Evolutionary conservation across 1,140 invertebrate genomes (phyloP).

Genomic region (Nixonia krombeini): DNA sequence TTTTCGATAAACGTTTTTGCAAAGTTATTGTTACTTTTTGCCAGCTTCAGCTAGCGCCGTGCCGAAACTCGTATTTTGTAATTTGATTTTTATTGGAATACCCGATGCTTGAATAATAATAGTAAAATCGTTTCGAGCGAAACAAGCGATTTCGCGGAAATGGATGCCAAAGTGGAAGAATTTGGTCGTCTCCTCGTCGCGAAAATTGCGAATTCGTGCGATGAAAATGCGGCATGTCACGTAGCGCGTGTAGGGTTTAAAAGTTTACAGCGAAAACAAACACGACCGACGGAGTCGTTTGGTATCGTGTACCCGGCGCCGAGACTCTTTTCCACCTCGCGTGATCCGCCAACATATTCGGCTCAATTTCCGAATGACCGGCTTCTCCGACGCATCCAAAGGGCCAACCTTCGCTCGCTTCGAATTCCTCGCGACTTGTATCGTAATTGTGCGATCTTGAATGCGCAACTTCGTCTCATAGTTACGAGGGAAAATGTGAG

Average conservation of each 20-base stretch:
- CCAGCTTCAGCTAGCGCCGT: too few species aligned
- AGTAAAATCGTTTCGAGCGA: not conserved
- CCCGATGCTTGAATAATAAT: slow-evolving; percentile 6
- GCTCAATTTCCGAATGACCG: slow-evolving; percentile 18
- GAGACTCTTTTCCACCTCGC: slow-evolving; percentile 15
- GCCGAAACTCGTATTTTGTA: too few species aligned
- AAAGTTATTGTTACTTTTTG: too few species aligned
- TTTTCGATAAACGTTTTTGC: too few species aligned
- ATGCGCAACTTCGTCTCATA: slow-evolving; percentile 23
- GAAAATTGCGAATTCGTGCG: slow-evolving; percentile 2
- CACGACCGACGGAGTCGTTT: slow-evolving; percentile 5
- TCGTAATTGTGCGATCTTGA: slow-evolving; percentile 12
- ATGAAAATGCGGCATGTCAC: too few species aligned
- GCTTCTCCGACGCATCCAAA: slow-evolving; percentile 10
- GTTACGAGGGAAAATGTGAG: not conserved
- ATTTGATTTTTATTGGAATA: too few species aligned
- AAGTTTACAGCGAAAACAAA: not conserved
- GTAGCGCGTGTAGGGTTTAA: not conserved
- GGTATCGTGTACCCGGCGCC: slow-evolving; percentile 13
- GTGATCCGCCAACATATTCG: slow-evolving; percentile 30
- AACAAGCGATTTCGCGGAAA: not conserved
- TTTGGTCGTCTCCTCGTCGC: too few species aligned
- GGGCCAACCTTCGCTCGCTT: slow-evolving; percentile 14
- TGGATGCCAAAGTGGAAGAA: not conserved
- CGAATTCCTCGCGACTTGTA: slow-evolving; percentile 10